Conservation (phyloP, 2,797 vertebrate genomes). For the Rhadinocentrus ornatus region DNA sequence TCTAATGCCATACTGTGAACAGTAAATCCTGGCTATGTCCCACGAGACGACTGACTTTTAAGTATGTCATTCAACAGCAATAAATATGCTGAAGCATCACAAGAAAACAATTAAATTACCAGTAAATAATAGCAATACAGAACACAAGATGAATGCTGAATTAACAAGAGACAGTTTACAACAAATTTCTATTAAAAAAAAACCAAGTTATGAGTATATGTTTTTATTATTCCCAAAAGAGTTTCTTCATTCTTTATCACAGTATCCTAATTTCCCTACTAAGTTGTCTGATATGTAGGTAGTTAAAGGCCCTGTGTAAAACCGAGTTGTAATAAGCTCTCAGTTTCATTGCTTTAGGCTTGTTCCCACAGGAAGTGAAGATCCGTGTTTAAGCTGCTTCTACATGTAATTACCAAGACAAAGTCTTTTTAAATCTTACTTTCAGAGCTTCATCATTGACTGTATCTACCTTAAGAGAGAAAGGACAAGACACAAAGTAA, state of each 20-base stretch:
- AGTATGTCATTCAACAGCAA: slow-evolving; percentile 3
- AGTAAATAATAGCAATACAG: neutral
- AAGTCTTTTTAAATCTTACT: neutral
- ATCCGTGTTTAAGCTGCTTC: neutral
- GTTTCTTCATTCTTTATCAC: neutral
- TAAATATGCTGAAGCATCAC: neutral
- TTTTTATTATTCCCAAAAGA: neutral
- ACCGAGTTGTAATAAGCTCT: neutral
- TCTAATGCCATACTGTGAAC: slow-evolving; percentile 4
- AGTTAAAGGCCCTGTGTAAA: neutral
- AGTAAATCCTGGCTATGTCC: slow-evolving; percentile 17
- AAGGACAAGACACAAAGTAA: neutral
- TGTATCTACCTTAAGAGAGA: neutral
- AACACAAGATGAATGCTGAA: neutral
- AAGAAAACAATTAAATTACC: neutral
- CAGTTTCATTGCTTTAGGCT: neutral
- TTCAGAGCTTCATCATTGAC: neutral
- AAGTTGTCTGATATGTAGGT: neutral
- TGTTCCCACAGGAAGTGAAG: neutral
- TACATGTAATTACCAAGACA: neutral
- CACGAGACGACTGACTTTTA: slow-evolving; percentile 14
- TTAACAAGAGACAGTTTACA: neutral
- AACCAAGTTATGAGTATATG: neutral
- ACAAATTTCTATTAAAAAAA: neutral
- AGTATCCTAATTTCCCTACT: neutral